Base-by-base conservation (phyloP, 2,888 invertebrate species). In the Stenichneumon culpator region DNA sequence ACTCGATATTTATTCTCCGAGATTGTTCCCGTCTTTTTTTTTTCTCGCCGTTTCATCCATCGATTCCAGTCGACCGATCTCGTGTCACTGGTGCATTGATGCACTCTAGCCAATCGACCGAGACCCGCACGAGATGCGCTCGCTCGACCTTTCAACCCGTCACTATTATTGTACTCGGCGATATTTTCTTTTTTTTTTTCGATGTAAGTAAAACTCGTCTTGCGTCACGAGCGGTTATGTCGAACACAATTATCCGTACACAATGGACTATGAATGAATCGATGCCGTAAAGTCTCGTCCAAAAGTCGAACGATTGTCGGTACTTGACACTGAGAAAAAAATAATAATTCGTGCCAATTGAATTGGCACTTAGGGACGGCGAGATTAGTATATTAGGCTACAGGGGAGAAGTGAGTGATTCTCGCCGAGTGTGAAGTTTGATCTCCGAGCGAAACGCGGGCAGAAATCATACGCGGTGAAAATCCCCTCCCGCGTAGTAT, bases 31-130 rank as follows among this genome's bases (percentile, higher is more conserved):
- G 65, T 72, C 52, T 11, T 36, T 19, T 4, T 19, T 4, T 44
- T 32, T 28, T 69, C 14, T 47, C 3, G 16, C 32, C 50, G 44
- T 80, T 75, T 83, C 74, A 52, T 79, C 63, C n/a, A 57, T 72
- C 67, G 72, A 84, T 81, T 81, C 69, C 63, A 50, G 72, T 74
- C 54, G 22, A 70, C 44, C 74, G 63, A 74, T 84, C 78, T 79
- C 69, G 74, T 82, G 73, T 65, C 69, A 60, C 69, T 74, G 19
- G 39, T 39, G 54, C 65, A 73, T 79, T 54, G 68, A 77, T 77
- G 60, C 69, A 44, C 79, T 74, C 79, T 74, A 25, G 22, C 25
- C 78, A 82, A 54, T 74, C 47, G 68, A 63, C 52, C 44, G 60
- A 72, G 36, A 50, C n/a, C 63, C 32, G 57, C 78, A 70, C 75